These are phyloP conservation scores for Proteles cristata DNA, from an alignment of 2,113 vertebrate species.

Conservation along the genomic window DNA sequence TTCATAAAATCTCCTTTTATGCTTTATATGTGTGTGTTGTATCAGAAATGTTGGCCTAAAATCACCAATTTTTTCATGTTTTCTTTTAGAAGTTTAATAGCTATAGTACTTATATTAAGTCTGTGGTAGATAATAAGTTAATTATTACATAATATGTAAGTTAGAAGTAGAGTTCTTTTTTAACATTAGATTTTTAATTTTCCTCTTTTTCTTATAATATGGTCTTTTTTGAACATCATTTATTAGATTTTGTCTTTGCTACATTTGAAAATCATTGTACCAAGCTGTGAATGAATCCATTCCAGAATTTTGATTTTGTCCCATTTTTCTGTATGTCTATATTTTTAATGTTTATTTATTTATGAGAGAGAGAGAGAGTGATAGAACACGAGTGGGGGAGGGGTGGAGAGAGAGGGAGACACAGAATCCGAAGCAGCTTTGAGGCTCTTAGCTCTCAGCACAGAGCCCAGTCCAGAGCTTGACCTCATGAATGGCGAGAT, in stretches of 20 bases:
- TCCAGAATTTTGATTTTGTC: not conserved
- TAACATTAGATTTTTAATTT: not conserved
- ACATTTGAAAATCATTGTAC: slow-evolving; percentile 19
- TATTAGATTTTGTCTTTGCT: not conserved
- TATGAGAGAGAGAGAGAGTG: no score
- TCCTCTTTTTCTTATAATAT: not conserved
- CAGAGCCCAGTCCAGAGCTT: no score
- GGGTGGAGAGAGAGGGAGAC: no score
- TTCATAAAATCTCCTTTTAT: not conserved
- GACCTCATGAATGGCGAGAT: no score
- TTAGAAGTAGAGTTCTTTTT: not conserved
- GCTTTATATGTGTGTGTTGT: not conserved
- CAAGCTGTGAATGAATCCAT: not conserved
- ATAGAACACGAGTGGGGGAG: no score
- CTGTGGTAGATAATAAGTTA: not conserved
- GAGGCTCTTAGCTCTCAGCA: no score
- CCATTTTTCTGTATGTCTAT: not conserved
- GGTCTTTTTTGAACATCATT: not conserved
- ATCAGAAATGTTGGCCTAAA: not conserved
- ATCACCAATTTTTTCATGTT: not conserved
- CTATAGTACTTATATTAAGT: not conserved
- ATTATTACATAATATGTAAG: not conserved
- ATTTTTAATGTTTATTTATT: not conserved
- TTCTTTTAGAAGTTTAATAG: not conserved
- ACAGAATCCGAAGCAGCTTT: no score